phyloP scores from a whole-genome alignment of 2,113 vertebrate species.

The Salvelinus sp. region DNA sequence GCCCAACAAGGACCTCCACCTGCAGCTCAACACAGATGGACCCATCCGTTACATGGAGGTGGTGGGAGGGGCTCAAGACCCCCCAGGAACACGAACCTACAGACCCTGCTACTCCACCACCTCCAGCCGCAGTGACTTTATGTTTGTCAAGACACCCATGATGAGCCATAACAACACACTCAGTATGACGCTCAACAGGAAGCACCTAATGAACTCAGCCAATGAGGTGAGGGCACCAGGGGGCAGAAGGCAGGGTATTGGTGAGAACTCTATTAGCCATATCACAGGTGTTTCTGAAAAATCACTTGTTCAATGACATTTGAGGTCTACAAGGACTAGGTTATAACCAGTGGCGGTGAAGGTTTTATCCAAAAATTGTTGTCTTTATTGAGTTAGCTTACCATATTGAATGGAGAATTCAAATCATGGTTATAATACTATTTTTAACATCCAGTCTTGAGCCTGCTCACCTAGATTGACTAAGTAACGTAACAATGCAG shows the following conservation, averaged over 20 bases:
- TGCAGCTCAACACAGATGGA: constrained; percentile 85
- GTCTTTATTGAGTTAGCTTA: too few relatives aligned
- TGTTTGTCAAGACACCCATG: constrained; percentile 88
- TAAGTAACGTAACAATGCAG: constrained; percentile 19
- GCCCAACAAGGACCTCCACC: constrained; percentile 78
- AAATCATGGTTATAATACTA: too few relatives aligned
- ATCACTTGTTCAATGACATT: background rate
- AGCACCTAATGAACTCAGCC: constrained; percentile 76
- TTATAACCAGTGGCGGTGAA: too few relatives aligned
- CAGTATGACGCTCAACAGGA: constrained; percentile 79
- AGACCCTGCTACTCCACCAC: constrained; percentile 84
- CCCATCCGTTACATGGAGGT: constrained; percentile 90
- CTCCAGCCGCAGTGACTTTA: constrained; percentile 87
- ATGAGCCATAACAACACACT: constrained; percentile 80
- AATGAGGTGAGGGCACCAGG: constrained; percentile 71
- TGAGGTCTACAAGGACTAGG: too few relatives aligned
- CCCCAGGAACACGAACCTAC: constrained; percentile 75
- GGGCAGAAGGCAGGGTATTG: constrained; percentile 6
- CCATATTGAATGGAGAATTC: background rate
- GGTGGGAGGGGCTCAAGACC: constrained; percentile 78
- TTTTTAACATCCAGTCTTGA: background rate
- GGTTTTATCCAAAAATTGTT: too few relatives aligned
- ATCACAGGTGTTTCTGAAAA: background rate
- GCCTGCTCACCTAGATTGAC: constrained; percentile 4
- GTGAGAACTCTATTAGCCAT: too few relatives aligned